phyloP scores from a whole-genome alignment of 2,113 vertebrate genomes.

The Rhineura floridana region DNA sequence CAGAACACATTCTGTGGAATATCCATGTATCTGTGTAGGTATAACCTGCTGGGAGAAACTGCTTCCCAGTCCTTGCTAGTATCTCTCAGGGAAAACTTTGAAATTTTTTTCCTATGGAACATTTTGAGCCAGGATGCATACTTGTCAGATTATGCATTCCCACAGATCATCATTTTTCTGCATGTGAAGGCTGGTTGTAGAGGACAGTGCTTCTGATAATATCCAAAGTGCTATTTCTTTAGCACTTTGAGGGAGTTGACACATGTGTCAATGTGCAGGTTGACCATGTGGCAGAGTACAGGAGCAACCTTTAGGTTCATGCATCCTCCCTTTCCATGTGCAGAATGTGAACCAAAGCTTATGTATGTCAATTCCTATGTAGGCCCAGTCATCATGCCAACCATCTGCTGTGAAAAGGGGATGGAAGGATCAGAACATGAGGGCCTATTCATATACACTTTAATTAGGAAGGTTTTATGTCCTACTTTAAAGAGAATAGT shows the following conservation, averaged over 20 bases:
- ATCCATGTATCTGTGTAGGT: background rate
- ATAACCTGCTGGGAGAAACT: background rate
- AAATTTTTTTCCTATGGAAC: background rate
- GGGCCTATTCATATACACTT: too few species aligned
- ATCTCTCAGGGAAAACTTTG: background rate
- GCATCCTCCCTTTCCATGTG: background rate
- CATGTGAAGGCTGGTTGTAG: background rate
- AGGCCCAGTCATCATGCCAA: too few species aligned
- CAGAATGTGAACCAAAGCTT: background rate
- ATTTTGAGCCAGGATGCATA: background rate
- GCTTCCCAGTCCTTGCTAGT: background rate
- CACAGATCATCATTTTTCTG: background rate
- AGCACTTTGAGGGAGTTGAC: background rate
- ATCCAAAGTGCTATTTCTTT: background rate
- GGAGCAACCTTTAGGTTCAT: background rate
- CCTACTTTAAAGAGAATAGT: too few species aligned
- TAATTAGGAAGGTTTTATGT: too few species aligned
- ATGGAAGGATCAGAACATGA: too few species aligned
- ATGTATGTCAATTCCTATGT: too few species aligned
- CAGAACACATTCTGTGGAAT: background rate
- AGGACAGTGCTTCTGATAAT: background rate
- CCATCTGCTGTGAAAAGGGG: too few species aligned
- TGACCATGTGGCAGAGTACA: background rate
- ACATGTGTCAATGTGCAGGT: background rate
- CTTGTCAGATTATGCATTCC: background rate